Evolutionary conservation across 2,888 invertebrate genomes (phyloP), one percentile per base, ranked within the genome.

Genomic region (Eustalomyia histrio): DNA sequence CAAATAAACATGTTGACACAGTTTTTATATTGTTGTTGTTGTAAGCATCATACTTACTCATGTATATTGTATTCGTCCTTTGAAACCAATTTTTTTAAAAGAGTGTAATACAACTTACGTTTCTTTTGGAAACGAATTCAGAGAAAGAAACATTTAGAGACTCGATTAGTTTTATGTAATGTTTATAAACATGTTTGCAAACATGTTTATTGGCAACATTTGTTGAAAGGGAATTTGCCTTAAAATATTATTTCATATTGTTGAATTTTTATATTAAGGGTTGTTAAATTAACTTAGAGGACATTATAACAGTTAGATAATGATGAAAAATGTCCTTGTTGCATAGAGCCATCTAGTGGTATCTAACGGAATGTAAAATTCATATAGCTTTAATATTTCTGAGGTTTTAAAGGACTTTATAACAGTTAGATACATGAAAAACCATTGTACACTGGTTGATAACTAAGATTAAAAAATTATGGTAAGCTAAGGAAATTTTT

Each of bases 1-100:
- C 78, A 61, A 50, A 72, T 71, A 82, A 82, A 83, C 80, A 83
- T 81, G 76, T 79, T 83, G 82, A 76, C 80, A 83, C 80, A 83
- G 69, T 82, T 82, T 82, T 64, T 1, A 67, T 67, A 10, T 65
- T 63, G 17, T 53, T 47, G 14, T 65, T 63, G 17, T 53, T 47
- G 39, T 55, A 21, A 67, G 78, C 78, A 79, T 79, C 78, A 47
- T 4, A 47, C 29, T 6, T 29, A 29, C 29, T 6, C 7, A 4
- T 29, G 7, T 47, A 47, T 47, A n/a, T 6, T 29, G 29, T 29
- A 29, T 29, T 6, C 1, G 29, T 47, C 43, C 43, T 47, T 47
- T 47, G n/a, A 14, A 47, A 1, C n/a, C 43, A 47, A 14, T n/a
- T n/a, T n/a, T 47, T 47, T n/a, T 3, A n/a, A 47, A n/a, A 47